Percentiles rank a stretch among this genome's conserved stretches.
phyloP scores from a whole-genome alignment of 1,140 invertebrate genomes.

The Laupala kohalensis region DNA sequence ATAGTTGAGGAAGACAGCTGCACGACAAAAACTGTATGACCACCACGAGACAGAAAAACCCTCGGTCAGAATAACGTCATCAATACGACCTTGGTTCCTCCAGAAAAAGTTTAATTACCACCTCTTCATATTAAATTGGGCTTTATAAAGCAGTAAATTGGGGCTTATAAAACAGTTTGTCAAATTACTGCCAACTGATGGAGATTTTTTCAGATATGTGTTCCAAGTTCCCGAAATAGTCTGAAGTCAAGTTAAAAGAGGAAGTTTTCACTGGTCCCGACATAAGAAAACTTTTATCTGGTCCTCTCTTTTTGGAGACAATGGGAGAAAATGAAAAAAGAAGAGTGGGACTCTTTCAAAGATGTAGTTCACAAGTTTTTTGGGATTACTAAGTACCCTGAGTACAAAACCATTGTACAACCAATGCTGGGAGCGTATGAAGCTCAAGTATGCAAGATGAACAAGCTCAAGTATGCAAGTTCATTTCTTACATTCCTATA shows the following conservation, averaged over 20 bases:
- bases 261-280: not conserved
- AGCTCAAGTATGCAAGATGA: too few relatives aligned
- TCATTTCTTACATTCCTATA: too few relatives aligned
- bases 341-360: too few relatives aligned
- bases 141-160: slow-evolving; percentile 25
- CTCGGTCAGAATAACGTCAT: slow-evolving; percentile 24
- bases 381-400: too few relatives aligned
- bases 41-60: slow-evolving; percentile 19
- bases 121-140: slow-evolving; percentile 29
- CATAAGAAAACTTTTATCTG: not conserved
- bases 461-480: too few relatives aligned
- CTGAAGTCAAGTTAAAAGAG: not conserved
- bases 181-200: slow-evolving; percentile 4
- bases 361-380: too few relatives aligned
- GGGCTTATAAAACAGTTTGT: too few relatives aligned
- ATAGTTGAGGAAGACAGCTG: slow-evolving; percentile 24
- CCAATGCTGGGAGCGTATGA: too few relatives aligned
- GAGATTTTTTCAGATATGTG: not conserved
- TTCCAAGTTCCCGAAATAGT: not conserved
- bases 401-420: too few relatives aligned
- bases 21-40: slow-evolving; percentile 24
- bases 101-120: slow-evolving; percentile 23
- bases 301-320: too few relatives aligned
- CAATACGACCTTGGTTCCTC: slow-evolving; percentile 21
- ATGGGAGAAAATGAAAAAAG: too few relatives aligned